A percentile compares a stretch with the other conserved stretches of the same genome.
Evolutionary conservation across 2,888 invertebrate genomes (phyloP).

Genomic region (Panorpa germanica): DNA sequence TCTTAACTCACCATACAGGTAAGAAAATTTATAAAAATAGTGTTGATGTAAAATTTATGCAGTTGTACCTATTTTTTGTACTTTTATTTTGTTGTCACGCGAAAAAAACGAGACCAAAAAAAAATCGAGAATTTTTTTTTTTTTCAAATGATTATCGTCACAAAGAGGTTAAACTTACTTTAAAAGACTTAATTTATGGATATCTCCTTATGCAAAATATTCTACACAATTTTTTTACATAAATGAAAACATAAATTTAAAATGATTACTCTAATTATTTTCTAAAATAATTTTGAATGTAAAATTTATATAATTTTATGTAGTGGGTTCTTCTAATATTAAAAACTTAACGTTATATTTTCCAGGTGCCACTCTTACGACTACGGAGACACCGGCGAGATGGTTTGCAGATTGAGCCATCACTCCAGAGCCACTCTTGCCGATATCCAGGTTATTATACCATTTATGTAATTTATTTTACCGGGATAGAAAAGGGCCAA

Average conservation of each 20-base stretch:
- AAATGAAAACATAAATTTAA: neutral
- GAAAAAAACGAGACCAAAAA: too few species aligned
- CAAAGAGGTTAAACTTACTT: too few species aligned
- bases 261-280: slow-evolving; percentile 1
- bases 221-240: neutral
- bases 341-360: slow-evolving; percentile 3
- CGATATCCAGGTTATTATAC: slow-evolving; percentile 52
- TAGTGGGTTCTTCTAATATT: slow-evolving; percentile 1
- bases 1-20: slow-evolving; percentile 67
- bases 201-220: neutral
- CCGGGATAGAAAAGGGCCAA: neutral
- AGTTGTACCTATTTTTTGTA: neutral
- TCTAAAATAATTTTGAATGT: slow-evolving; percentile 1
- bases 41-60: neutral
- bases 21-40: slow-evolving; percentile 11
- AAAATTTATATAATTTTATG: slow-evolving; percentile 3
- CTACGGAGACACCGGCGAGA: slow-evolving; percentile 82
- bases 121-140: too few species aligned
- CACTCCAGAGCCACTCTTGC: slow-evolving; percentile 76
- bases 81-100: too few species aligned
- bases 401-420: slow-evolving; percentile 83
- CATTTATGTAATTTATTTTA: neutral
- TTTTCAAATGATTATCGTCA: too few species aligned
- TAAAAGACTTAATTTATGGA: neutral
- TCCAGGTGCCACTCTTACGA: slow-evolving; percentile 78